phyloP scores from a whole-genome alignment of 2,113 vertebrate species.

The Corydoras sp. region DNA sequence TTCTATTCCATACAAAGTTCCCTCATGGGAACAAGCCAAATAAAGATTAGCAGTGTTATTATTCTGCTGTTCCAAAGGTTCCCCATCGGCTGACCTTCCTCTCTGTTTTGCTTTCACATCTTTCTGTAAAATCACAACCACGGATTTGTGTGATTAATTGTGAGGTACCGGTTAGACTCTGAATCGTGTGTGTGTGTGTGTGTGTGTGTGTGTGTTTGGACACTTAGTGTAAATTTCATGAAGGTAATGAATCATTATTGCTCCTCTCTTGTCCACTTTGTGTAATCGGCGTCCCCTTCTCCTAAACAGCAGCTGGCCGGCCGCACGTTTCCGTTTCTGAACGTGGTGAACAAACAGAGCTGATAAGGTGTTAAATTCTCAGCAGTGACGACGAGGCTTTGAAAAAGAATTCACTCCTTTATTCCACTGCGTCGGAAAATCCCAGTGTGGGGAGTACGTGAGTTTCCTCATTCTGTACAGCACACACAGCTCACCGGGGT shows the following conservation, averaged over 20 bases:
- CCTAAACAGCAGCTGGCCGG: not conserved
- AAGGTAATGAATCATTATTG: not conserved
- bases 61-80: too few relatives aligned
- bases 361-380: not conserved
- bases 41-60: too few relatives aligned
- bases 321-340: not conserved
- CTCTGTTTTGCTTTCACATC: too few relatives aligned
- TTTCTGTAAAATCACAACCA: too few relatives aligned
- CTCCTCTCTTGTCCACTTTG: not conserved
- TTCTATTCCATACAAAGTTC: too few relatives aligned
- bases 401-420: not conserved
- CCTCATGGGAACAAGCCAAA: too few relatives aligned
- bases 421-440: not conserved
- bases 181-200: not conserved
- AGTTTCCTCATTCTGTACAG: not conserved
- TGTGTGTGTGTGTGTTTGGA: too few relatives aligned
- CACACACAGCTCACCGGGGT: not conserved
- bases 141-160: too few relatives aligned
- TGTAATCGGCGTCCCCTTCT: not conserved
- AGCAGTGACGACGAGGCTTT: not conserved
- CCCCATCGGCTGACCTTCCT: too few relatives aligned
- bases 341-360: not conserved
- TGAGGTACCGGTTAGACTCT: not conserved
- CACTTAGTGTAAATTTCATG: too few relatives aligned
- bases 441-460: not conserved